phyloP scores from a whole-genome alignment of 2,113 vertebrate species.

The Alectura lathami region DNA sequence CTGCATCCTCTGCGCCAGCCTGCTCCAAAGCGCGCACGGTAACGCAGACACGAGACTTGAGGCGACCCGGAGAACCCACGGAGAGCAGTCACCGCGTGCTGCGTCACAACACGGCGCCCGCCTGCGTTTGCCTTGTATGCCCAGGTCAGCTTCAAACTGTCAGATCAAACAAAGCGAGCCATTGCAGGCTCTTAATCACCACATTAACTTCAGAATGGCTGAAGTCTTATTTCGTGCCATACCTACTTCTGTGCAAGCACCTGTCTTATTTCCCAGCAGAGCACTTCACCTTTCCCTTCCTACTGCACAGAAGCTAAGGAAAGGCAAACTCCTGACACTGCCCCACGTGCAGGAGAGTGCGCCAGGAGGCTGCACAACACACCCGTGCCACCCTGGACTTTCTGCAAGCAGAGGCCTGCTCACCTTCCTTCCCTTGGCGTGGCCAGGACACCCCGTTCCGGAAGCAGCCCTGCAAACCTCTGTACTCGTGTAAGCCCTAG shows the following conservation, averaged over 20 bases:
- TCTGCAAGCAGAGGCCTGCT: not conserved
- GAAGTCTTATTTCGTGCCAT: not conserved
- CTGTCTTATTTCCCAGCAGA: not conserved
- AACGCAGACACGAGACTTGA: too few species aligned
- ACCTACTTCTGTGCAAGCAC: not conserved
- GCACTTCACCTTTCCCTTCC: not conserved
- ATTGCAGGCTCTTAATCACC: not conserved
- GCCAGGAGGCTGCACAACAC: fast-evolving
- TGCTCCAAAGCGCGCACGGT: too few species aligned
- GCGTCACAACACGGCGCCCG: too few species aligned
- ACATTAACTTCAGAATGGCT: not conserved
- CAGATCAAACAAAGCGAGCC: not conserved
- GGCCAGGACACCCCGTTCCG: not conserved
- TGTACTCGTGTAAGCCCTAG: not conserved
- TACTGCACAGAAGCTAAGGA: not conserved
- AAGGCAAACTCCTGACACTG: fast-evolving
- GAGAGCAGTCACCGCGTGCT: too few species aligned
- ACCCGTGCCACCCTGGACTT: not conserved
- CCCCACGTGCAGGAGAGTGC: not conserved
- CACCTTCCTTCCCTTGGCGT: not conserved
- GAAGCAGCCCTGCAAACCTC: fast-evolving
- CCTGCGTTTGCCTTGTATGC: not conserved
- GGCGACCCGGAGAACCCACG: too few species aligned
- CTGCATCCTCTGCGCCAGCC: too few species aligned
- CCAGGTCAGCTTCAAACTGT: not conserved